Percentiles rank a stretch among this genome's conserved stretches.
Evolutionary conservation across 2,888 invertebrate genomes (phyloP).

Genomic region (Poecilobothrus nobilitatus): DNA sequence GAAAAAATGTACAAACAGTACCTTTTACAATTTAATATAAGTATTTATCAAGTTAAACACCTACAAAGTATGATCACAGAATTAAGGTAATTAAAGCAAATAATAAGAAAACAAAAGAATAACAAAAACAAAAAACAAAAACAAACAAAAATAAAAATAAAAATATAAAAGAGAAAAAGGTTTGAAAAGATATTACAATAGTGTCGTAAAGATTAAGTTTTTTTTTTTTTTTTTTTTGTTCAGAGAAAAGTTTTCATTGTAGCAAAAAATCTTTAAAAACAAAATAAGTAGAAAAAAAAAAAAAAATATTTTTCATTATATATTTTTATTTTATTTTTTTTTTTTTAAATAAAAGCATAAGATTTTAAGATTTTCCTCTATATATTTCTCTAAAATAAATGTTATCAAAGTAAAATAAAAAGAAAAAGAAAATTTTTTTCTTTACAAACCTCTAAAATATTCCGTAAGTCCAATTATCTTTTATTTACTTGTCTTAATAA

Average conservation of each 20-base stretch:
- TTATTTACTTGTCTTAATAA: not conserved
- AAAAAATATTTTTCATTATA: not conserved
- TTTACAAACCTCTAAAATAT: not conserved
- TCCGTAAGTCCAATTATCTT: not conserved
- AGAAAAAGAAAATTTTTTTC: not conserved
- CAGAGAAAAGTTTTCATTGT: not conserved
- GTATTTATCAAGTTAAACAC: not conserved
- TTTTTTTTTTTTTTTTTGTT: not conserved
- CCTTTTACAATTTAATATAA: too few relatives aligned
- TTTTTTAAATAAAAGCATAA: not conserved
- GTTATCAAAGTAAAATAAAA: too few relatives aligned
- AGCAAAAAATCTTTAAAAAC: not conserved
- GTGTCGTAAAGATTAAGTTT: conserved; percentile 6
- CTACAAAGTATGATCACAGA: not conserved
- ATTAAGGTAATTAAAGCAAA: conserved; percentile 3
- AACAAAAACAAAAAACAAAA: not conserved
- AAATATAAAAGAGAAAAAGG: not conserved
- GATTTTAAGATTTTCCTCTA: too few relatives aligned
- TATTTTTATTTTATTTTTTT: not conserved
- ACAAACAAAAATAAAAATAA: not conserved
- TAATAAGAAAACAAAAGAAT: not conserved
- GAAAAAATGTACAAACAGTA: too few relatives aligned
- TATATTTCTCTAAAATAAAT: too few relatives aligned
- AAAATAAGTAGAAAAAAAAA: not conserved
- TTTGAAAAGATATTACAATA: not conserved